Evolutionary conservation across 2,888 invertebrate genomes (phyloP), one percentile per base, ranked within the genome.

Genomic region (Silvanus unidentatus): DNA sequence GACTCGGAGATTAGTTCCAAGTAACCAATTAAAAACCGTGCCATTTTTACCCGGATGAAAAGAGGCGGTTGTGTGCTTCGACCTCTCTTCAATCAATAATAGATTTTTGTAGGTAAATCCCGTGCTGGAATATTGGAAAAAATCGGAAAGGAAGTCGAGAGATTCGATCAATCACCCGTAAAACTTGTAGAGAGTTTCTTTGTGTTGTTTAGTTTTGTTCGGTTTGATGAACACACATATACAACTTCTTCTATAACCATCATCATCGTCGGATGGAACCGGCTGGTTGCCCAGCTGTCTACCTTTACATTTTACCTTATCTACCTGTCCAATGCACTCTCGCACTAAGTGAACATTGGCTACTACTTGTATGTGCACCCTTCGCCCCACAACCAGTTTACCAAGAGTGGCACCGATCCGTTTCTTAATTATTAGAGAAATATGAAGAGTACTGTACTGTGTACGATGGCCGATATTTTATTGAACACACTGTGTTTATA

Each of bases 271-370:
- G 13, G 32, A 32, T 12, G n/a, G n/a, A 37, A 55, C 53, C 58
- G 55, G 56, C 58, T 58, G 55, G 56, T 57, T 58, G 52, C 54
- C 57, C 55, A 55, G 52, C 55, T 55, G 58, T 59, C 58, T 55
- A 49, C 52, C 50, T 54, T 53, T 46, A 44, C 44, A 48, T 39
- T 39, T 12, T 22, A 16, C 22, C 16, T 39, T 39, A 11, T 50
- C 49, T 55, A 55, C 56, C 53, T 55, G 51, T 52, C 32, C 42
- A 38, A 34, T 47, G 29, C 43, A 29, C 42, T 45, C 45, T 42
- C 44, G 45, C 44, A 39, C 27, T 14, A 27, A 42, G 37, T 28
- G 37, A 42, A 42, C 22, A 22, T 22, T 22, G 22, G 22, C 22
- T 22, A 22, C 22, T 32, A 32, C 44, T 44, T 44, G 39, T 39